Percentiles rank a stretch among this genome's conserved stretches.
Conservation (phyloP, 2,113 vertebrate species). For the Tylochromis polylepis region DNA sequence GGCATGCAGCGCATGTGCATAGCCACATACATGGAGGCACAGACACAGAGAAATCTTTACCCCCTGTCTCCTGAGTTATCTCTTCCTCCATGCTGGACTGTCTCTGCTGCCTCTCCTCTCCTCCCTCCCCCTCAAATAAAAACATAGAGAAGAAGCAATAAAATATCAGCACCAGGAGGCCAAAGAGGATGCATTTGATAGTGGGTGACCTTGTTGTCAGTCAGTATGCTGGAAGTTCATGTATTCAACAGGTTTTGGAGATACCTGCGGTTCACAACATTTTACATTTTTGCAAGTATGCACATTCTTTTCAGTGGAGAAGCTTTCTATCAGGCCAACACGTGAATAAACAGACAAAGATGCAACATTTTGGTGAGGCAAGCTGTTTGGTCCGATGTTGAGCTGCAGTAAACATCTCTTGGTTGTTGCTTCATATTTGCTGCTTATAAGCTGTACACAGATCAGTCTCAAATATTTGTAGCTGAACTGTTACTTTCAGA, state of each 20-base stretch:
- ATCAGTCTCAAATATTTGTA: neutral
- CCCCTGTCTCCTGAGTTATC: constrained; percentile 53
- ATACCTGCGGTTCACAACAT: neutral
- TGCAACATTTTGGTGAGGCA: neutral
- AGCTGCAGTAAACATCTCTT: neutral
- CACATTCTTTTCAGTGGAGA: neutral
- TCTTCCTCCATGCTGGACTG: constrained; percentile 67
- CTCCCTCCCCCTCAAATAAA: constrained; percentile 72
- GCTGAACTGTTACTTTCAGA: neutral
- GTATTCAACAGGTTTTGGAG: neutral
- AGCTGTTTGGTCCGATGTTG: neutral
- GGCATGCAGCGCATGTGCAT: neutral
- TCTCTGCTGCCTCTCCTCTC: constrained; percentile 76
- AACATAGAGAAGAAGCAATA: neutral
- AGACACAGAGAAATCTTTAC: constrained; percentile 39
- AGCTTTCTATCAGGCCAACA: neutral
- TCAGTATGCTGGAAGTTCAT: neutral
- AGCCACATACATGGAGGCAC: neutral
- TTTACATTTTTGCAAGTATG: neutral
- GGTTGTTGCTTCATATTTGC: neutral
- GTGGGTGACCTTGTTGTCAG: neutral
- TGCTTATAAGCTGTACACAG: neutral
- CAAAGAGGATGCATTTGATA: neutral
- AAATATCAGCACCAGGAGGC: neutral
- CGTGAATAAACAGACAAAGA: neutral